phyloP scores from a whole-genome alignment of 1,140 invertebrate genomes.

The Trachymyrmex cornetzi region DNA sequence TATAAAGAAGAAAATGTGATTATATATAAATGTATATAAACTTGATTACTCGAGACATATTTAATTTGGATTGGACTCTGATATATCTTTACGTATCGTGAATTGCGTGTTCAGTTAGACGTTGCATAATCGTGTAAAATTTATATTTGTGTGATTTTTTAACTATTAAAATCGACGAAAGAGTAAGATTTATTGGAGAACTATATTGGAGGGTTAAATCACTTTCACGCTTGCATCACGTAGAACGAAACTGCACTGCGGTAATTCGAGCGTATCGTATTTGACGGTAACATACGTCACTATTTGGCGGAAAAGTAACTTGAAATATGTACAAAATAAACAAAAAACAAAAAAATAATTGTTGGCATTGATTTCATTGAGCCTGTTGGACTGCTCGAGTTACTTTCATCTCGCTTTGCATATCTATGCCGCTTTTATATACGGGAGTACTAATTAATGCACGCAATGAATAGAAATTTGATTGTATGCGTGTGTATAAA shows the following conservation, averaged over 20 bases:
- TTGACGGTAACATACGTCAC: conserved; percentile 35
- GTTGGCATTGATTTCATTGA: conserved; percentile 58
- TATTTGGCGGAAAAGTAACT: conserved; percentile 37
- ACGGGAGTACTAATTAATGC: conserved; percentile 76
- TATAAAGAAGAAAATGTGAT: neutral
- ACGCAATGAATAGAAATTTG: conserved; percentile 67
- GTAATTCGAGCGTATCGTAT: conserved; percentile 51
- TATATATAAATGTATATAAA: neutral
- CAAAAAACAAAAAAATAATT: conserved; percentile 53
- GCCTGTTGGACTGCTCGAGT: conserved; percentile 38
- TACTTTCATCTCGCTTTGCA: conserved; percentile 56
- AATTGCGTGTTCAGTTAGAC: neutral
- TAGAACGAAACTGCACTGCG: conserved; percentile 17
- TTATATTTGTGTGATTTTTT: conserved; percentile 1
- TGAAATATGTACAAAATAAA: conserved; percentile 51
- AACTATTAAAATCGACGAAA: neutral
- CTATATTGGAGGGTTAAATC: conserved; percentile 19
- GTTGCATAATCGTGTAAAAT: neutral
- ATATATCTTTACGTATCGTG: neutral
- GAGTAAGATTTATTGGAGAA: conserved; percentile 36
- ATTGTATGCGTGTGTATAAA: conserved; percentile 10
- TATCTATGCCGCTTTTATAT: conserved; percentile 68
- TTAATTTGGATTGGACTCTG: neutral
- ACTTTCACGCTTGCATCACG: conserved; percentile 34
- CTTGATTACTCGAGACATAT: neutral